Evolutionary conservation across 92 coral and sea anemone species (phyloP), one percentile per base, ranked within the genome.

Genomic region (Porites evermanni): DNA sequence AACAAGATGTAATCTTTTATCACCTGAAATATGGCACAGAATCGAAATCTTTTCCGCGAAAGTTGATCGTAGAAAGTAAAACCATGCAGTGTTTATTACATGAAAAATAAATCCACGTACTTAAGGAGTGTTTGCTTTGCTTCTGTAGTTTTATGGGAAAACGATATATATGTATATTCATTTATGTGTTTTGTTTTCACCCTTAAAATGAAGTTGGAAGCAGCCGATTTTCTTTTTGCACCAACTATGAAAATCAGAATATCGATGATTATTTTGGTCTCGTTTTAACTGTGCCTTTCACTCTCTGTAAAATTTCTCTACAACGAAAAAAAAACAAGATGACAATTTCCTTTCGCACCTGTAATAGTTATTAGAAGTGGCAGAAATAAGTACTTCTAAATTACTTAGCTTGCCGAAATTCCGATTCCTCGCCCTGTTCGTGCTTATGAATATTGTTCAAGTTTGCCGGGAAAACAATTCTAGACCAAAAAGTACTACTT

Each of bases 101-200:
- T 53, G 1, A 51, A 59, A 79, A 52, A 17, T 67, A 79, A 72
- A 86, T 78, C 24, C 16, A 16, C 79, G 13, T 18, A 58, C 20
- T 26, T 68, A 20, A 51, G 67, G 20, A 50, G 75, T 78, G 38
- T 78, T 84, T 84, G 29, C 60, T 88, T 83, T 71, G 75, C 73
- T 88, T 67, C 32, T 26, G 60, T 17, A 76, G 65, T 12, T 81
- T 32, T 29, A 26, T 16, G 38, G 44, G 29, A 20, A 5, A 67
- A 68, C 47, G 8, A 47, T 32, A 26, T 71, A 11, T 16, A 38
- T 38, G 47, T 38, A 38, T 38, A 38, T 38, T 38, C 47, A 38
- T 38, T 38, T 38, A 38, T 38, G 47, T 38, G 47, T 38, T 38
- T 38, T 38, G 51, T 44, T 66, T 53, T 79, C 54, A n/a, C 70